phyloP scores from a whole-genome alignment of 2,888 invertebrate genomes.

The Eupeodes luniger region DNA sequence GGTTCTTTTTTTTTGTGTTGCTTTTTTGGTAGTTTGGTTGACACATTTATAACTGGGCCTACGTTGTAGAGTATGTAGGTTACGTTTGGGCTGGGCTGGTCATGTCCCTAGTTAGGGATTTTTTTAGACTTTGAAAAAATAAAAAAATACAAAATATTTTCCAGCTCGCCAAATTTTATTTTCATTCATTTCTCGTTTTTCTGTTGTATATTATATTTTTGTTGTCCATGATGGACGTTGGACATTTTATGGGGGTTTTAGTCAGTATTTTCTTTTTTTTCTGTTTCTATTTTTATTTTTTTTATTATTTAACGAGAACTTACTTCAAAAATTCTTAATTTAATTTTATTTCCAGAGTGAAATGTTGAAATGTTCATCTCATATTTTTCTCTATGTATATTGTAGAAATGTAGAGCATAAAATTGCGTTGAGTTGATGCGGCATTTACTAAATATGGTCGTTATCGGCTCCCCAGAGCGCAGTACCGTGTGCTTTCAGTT shows the following conservation, averaged over 20 bases:
- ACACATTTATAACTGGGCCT: slow-evolving; percentile 29
- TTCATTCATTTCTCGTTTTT: slow-evolving; percentile 23
- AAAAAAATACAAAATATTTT: slow-evolving; percentile 4
- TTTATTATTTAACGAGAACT: slow-evolving; percentile 8
- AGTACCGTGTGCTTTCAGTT: slow-evolving; percentile 29
- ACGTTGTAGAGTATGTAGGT: neutral
- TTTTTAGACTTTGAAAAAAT: neutral
- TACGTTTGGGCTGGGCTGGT: too few species aligned
- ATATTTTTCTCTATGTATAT: slow-evolving; percentile 8
- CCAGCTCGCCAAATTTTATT: slow-evolving; percentile 42
- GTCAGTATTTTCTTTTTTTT: neutral
- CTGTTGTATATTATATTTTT: neutral
- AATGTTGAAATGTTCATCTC: slow-evolving; percentile 28
- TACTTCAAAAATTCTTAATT: slow-evolving; percentile 38
- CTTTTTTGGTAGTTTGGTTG: slow-evolving; percentile 9
- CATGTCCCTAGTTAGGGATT: too few species aligned
- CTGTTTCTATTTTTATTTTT: neutral
- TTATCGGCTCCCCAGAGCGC: slow-evolving; percentile 46
- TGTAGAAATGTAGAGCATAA: too few species aligned
- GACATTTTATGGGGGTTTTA: slow-evolving; percentile 30
- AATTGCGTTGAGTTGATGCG: slow-evolving; percentile 33
- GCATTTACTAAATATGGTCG: slow-evolving; percentile 40
- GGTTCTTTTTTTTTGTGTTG: neutral
- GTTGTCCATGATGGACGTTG: slow-evolving; percentile 12
- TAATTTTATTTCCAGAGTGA: slow-evolving; percentile 14